Conservation (phyloP, 2,797 vertebrate genomes). For the Mus minutoides region DNA sequence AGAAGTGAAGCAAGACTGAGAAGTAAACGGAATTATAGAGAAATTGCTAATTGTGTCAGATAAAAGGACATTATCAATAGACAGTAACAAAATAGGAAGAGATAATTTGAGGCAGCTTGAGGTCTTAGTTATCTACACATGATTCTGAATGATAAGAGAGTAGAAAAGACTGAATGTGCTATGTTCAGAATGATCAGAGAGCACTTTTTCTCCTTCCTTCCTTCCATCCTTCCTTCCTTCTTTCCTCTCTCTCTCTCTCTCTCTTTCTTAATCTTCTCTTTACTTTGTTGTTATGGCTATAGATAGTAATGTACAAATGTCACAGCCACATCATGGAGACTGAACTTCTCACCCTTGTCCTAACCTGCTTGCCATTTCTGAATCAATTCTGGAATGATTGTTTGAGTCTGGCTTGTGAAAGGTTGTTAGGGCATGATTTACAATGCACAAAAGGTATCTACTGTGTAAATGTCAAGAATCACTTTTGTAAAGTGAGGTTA, state of each 20-base stretch:
- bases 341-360: neutral
- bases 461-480: conserved; percentile 57
- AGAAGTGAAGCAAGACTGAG: neutral
- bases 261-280: neutral
- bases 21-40: neutral
- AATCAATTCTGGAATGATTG: conserved; percentile 13
- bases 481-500: neutral
- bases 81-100: neutral
- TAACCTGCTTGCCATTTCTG: neutral
- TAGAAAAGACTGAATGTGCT: neutral
- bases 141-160: neutral
- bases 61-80: neutral
- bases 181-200: neutral
- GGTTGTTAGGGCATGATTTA: neutral
- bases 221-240: fast-evolving
- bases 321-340: neutral
- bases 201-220: neutral
- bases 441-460: neutral
- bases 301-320: neutral
- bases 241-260: no score
- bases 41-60: neutral
- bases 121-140: neutral
- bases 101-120: neutral
- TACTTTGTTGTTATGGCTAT: neutral
- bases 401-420: conserved; percentile 2